A percentile compares a stretch with the other conserved stretches of the same genome.
Conservation (phyloP, 2,797 vertebrate species). For the Danionella dracula region DNA sequence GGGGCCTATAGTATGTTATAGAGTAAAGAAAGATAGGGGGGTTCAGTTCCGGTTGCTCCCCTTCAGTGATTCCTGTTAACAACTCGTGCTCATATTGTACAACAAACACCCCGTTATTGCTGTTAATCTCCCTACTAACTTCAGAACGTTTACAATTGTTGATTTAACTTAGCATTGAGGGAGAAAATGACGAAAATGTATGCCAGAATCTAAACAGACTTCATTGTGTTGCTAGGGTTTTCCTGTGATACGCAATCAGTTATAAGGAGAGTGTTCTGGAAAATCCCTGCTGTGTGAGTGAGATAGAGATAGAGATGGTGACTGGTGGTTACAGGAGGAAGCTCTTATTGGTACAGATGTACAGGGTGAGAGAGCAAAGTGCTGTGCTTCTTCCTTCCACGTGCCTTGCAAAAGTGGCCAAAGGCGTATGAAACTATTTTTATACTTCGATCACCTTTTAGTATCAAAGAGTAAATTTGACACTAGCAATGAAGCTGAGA, state of each 20-base stretch:
- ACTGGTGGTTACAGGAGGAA: slow-evolving; percentile 13
- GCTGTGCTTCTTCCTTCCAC: slow-evolving; percentile 37
- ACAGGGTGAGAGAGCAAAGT: slow-evolving; percentile 18
- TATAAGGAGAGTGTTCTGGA: slow-evolving; percentile 22
- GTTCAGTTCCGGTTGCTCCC: too few species aligned
- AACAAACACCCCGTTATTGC: too few species aligned
- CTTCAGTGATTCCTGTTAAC: too few species aligned
- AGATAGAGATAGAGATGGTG: slow-evolving; percentile 16
- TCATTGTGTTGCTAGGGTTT: too few species aligned
- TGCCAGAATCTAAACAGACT: too few species aligned
- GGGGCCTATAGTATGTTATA: too few species aligned
- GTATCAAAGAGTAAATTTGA: neutral
- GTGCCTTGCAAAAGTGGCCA: neutral
- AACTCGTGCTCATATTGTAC: too few species aligned
- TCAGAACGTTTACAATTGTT: too few species aligned
- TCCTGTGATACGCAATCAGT: neutral
- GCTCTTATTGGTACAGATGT: slow-evolving; percentile 42
- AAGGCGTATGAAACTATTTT: neutral
- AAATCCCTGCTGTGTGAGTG: slow-evolving; percentile 8
- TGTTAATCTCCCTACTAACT: too few species aligned
- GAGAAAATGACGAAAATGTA: too few species aligned
- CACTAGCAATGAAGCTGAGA: neutral
- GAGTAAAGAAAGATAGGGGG: too few species aligned
- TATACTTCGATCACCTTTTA: neutral
- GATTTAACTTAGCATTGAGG: too few species aligned